Conservation (phyloP, 2,113 vertebrate genomes). For the Acanthisitta chloris region DNA sequence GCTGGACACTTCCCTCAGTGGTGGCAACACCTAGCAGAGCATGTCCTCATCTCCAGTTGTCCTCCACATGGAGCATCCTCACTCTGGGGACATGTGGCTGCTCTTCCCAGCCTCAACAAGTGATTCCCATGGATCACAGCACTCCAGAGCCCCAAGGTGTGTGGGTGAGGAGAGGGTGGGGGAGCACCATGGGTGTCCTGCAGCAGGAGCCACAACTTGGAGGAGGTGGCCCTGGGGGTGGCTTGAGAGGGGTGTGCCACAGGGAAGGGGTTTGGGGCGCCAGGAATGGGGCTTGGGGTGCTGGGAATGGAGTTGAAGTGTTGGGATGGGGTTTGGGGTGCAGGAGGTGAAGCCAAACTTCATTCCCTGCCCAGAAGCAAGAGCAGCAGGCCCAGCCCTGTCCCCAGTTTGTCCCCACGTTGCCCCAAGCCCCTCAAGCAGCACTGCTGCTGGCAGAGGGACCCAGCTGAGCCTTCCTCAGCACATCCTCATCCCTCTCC, state of each 20-base stretch:
- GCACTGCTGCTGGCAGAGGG: no score
- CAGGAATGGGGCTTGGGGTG: background rate
- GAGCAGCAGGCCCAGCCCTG: no score
- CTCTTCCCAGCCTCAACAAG: background rate
- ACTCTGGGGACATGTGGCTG: rapidly evolving
- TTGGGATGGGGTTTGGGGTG: background rate
- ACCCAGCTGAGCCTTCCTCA: background rate
- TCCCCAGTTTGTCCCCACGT: background rate
- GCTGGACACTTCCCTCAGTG: rapidly evolving
- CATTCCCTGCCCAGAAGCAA: background rate
- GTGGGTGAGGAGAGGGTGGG: no score
- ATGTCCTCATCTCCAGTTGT: rapidly evolving
- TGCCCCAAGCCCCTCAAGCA: background rate
- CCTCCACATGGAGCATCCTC: rapidly evolving
- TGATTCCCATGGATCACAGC: background rate
- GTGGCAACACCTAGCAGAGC: rapidly evolving
- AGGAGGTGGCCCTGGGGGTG: background rate
- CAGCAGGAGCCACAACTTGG: rapidly evolving
- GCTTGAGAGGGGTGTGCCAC: background rate
- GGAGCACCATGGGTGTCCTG: background rate
- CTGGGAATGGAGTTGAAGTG: background rate
- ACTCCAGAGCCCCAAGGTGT: background rate
- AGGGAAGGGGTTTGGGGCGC: background rate
- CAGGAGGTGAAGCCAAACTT: no score
- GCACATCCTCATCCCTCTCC: background rate